Base-by-base conservation (phyloP, 64 coral and sea anemone genomes). In the Stichodactyla mertensii region DNA sequence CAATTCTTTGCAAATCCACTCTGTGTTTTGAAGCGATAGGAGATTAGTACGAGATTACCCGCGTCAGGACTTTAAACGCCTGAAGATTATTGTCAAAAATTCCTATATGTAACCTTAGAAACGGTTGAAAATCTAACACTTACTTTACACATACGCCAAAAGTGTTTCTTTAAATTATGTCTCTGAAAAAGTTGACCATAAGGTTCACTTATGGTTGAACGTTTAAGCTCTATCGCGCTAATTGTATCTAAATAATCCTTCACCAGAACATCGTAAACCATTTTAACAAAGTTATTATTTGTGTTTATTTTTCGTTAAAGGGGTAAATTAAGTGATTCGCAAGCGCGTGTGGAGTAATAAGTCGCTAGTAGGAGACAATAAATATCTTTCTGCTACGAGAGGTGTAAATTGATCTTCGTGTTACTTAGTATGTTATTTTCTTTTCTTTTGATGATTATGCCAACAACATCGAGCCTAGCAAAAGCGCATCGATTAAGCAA, bases 401-500 rank as follows among this genome's bases (percentile, higher is more conserved):
- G 78, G 78, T 81, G 36, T 55, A 55, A 53, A 53, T 81, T 81
- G 54, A 19, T 5, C 78, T 81, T 54, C 18, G 15, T 53, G 53
- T 55, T 81, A 2, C 26, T 81, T 81, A 81, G 54, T 15, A 16
- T 52, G 31, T 4, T 51, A 2, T 52, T 9, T 66, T 13, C n/a
- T 14, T 16, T 71, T 71, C 54, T 4, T 53, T 53, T 81, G 12
- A 81, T 81, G 12, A 54, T 81, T 81, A 55, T 81, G 52, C 51
- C 78, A 52, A 16, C 53, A 81, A 2, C 51, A 81, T 74, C 27
- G 12, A 31, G 24, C 22, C 69, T 0, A 31, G 22, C 51, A 19
- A 81, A 81, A 81, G n/a, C 53, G 54, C 78, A 81, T 81, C 78
- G 15, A 81, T 55, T 55, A 81, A 81, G 53, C 52, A 81, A 81